phyloP scores from a whole-genome alignment of 1,140 invertebrate genomes.

The Papilio polyxenes region DNA sequence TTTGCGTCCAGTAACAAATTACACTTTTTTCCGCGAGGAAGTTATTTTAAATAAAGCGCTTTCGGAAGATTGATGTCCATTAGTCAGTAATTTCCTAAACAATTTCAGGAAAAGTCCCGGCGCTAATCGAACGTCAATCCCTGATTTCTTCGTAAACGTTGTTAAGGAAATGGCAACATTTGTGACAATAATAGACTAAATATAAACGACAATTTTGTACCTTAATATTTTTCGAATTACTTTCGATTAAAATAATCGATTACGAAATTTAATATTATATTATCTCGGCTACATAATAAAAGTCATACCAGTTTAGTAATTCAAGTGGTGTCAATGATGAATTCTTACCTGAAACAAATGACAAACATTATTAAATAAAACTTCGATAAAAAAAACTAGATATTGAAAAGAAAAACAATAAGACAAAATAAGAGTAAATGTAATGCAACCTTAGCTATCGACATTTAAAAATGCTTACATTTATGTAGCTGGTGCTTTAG shows the following conservation, averaged over 20 bases:
- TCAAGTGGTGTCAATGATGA: not conserved
- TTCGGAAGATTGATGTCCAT: slow-evolving; percentile 64
- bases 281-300: too few relatives aligned
- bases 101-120: slow-evolving; percentile 54
- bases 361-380: not conserved
- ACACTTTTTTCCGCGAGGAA: slow-evolving; percentile 56
- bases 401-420: not conserved
- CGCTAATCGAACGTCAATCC: slow-evolving; percentile 50
- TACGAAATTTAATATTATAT: too few relatives aligned
- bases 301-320: not conserved
- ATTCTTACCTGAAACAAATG: not conserved
- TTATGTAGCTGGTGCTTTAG: not conserved
- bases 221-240: not conserved
- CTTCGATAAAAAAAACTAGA: not conserved
- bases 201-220: slow-evolving; percentile 14
- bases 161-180: slow-evolving; percentile 29
- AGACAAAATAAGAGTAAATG: not conserved
- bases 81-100: slow-evolving; percentile 65
- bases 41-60: slow-evolving; percentile 60
- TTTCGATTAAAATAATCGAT: not conserved
- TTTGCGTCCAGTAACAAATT: slow-evolving; percentile 65
- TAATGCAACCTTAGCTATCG: not conserved
- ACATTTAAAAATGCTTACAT: not conserved
- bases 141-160: slow-evolving; percentile 34
- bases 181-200: slow-evolving; percentile 29